These are phyloP conservation scores for Pyxicephalus adspersus DNA, from an alignment of 2,113 vertebrate genomes.

Conservation along the genomic window DNA sequence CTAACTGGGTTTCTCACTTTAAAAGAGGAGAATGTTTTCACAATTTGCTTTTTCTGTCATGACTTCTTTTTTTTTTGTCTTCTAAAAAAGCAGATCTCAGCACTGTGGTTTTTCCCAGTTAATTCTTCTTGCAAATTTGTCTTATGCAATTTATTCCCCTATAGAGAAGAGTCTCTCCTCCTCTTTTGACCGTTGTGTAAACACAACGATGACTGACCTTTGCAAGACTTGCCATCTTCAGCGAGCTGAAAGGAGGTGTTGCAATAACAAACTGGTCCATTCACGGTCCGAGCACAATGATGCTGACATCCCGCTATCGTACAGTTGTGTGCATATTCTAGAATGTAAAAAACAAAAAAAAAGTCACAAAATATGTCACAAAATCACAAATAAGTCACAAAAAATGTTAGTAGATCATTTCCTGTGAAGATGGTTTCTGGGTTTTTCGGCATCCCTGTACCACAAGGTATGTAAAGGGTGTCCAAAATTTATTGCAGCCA, in stretches of 20 bases:
- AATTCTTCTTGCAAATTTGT: not conserved
- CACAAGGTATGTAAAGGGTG: too few relatives aligned
- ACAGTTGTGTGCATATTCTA: slow-evolving; percentile 81
- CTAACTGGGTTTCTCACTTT: slow-evolving; percentile 6
- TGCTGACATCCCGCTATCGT: slow-evolving; percentile 78
- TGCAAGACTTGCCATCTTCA: slow-evolving; percentile 84
- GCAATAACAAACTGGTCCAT: slow-evolving; percentile 87
- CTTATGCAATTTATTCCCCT: not conserved
- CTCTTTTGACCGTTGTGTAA: not conserved
- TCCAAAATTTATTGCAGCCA: too few relatives aligned
- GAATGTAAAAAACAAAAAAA: not conserved
- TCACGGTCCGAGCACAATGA: slow-evolving; percentile 82
- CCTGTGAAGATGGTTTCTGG: too few relatives aligned
- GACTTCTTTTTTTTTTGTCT: not conserved
- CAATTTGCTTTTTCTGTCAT: not conserved
- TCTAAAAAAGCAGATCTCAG: not conserved
- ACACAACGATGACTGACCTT: slow-evolving; percentile 74
- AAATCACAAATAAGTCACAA: not conserved
- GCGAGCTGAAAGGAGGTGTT: slow-evolving; percentile 84
- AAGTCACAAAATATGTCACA: not conserved
- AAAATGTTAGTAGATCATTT: not conserved
- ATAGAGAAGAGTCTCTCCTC: not conserved
- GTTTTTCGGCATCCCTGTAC: too few relatives aligned
- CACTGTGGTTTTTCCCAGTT: not conserved
- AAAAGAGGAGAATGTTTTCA: not conserved